Evolutionary conservation across 1,140 invertebrate genomes (phyloP).

Genomic region (Pseudomyrmex gracilis): DNA sequence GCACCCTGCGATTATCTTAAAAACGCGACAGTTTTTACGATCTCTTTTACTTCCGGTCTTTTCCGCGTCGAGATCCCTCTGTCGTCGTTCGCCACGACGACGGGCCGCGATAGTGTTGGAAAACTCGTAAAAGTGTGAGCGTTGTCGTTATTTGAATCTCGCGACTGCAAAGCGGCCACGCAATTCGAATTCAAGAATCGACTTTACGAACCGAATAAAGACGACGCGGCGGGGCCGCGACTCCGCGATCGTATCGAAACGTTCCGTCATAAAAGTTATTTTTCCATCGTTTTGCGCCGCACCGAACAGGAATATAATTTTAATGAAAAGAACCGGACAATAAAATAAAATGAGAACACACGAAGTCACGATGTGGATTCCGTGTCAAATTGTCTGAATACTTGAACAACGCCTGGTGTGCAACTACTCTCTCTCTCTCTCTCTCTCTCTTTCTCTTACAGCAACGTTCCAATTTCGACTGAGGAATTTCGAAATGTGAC

Average conservation of each 20-base stretch:
- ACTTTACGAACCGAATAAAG: slow-evolving; percentile 64
- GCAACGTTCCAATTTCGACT: no score
- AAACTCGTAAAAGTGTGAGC: slow-evolving; percentile 42
- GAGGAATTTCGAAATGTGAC: slow-evolving; percentile 1
- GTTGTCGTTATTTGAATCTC: not conserved
- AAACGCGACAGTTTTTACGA: slow-evolving; percentile 44
- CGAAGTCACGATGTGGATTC: not conserved
- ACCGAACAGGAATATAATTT: slow-evolving; percentile 18
- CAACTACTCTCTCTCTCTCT: no score
- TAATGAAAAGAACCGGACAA: not conserved
- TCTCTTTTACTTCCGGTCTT: slow-evolving; percentile 39
- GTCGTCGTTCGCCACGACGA: not conserved
- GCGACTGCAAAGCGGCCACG: slow-evolving; percentile 7
- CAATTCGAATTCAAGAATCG: slow-evolving; percentile 64
- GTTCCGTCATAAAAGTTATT: slow-evolving; percentile 30
- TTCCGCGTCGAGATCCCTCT: slow-evolving; percentile 14
- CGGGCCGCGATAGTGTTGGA: not conserved
- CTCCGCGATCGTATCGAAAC: slow-evolving; percentile 14
- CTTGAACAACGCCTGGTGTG: not conserved
- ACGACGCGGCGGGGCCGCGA: slow-evolving; percentile 11
- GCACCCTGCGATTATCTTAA: slow-evolving; percentile 44
- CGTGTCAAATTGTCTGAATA: slow-evolving; percentile 5
- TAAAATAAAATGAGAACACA: not conserved
- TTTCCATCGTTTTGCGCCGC: not conserved
- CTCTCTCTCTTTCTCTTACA: no score